Percentiles rank a stretch among this genome's conserved stretches.
phyloP scores from a whole-genome alignment of 2,888 invertebrate genomes.

The Sericinus montela region DNA sequence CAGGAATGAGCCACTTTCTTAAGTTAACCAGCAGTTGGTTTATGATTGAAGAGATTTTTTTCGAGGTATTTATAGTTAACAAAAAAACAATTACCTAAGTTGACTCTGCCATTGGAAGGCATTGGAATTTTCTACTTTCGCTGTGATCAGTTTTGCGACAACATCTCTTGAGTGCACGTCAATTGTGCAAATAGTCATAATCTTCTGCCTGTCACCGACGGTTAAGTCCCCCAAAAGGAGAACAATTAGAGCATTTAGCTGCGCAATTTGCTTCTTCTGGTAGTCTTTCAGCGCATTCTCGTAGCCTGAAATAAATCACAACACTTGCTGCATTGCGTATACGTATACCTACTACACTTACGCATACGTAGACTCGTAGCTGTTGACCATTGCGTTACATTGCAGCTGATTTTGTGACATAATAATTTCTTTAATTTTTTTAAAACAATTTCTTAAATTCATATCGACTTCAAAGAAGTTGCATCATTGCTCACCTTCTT shows the following conservation, averaged over 20 bases:
- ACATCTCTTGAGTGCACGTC: constrained; percentile 97
- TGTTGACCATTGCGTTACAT: no score
- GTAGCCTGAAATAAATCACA: constrained; percentile 79
- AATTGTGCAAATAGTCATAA: constrained; percentile 98
- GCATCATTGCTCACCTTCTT: constrained; percentile 82
- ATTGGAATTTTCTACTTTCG: constrained; percentile 87
- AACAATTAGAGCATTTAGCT: constrained; percentile 90
- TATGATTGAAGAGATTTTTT: no score
- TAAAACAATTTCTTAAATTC: no score
- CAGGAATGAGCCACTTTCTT: no score
- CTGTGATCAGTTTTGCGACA: constrained; percentile 90
- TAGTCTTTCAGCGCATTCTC: constrained; percentile 96
- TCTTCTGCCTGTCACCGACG: constrained; percentile 93
- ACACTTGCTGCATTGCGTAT: no score
- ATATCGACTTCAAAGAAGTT: not conserved
- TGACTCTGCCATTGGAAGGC: constrained; percentile 97
- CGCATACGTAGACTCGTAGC: no score
- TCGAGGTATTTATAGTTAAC: not conserved
- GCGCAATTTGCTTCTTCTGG: constrained; percentile 91
- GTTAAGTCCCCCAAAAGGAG: constrained; percentile 90
- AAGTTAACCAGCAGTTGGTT: no score
- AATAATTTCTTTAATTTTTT: no score
- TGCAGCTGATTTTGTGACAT: no score
- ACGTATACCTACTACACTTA: no score
- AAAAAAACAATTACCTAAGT: constrained; percentile 71